Evolutionary conservation across 2,888 invertebrate species (phyloP), one percentile per base, ranked within the genome.

Genomic region (Oscheius sp.): DNA sequence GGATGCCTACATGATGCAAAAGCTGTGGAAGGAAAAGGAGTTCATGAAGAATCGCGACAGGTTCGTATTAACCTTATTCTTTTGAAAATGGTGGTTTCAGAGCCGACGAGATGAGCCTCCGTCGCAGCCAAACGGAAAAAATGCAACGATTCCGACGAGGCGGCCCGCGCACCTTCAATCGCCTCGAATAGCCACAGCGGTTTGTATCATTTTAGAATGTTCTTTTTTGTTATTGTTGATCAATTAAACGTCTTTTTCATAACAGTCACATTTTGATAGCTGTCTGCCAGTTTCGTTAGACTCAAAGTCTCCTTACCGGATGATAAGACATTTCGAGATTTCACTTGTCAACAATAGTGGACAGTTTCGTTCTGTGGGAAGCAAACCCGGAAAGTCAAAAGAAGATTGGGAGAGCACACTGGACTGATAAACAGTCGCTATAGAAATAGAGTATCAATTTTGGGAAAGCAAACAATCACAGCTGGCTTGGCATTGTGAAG

Each of bases 1-100:
- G n/a, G 86, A 89, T 59, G 85, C 86, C 29, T 84, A 87, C 74
- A 75, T 85, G 78, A 87, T 88, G 81, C 89, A 89, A 78, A 87
- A 84, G 65, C 72, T 87, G 74, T 87, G 86, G 86, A 75, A 77
- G 29, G 88, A 89, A 78, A 88, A 87, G 77, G 82, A 87, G 73
- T 78, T 77, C 74, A 62, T 79, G 80, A 83, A 86, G 73, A 70
- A 76, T 29, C 60, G 80, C 33, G 83, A 85, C 71, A 73, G 58
- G 77, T 74, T 29, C 29, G 58, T 42, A 60, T 51, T 42, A n/a
- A 11, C 13, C 29, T 1, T 2, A 37, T 70, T 50, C 32, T 35
- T 58, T 21, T 21, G 21, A 37, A 10, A 3, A 33, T 32, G 13
- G 10, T 63, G 1, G 47, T 53, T 79, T 29, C 70, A 78, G 77